These are phyloP conservation scores for Callinectes sapidus DNA, from an alignment of 2,888 invertebrate species.

Conservation along the genomic window DNA sequence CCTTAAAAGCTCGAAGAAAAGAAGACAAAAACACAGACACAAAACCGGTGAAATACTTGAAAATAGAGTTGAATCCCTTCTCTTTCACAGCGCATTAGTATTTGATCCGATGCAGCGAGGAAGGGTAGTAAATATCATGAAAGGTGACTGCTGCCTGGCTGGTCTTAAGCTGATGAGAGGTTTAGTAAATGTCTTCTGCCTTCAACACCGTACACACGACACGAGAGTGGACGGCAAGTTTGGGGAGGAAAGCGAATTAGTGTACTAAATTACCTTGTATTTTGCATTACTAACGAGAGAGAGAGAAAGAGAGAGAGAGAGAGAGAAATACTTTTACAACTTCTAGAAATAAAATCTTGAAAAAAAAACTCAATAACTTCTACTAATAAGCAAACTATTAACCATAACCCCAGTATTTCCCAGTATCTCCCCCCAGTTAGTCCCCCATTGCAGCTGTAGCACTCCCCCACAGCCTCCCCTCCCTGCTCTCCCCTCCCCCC, in stretches of 20 bases:
- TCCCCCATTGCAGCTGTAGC: background rate
- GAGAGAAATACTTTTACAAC: background rate
- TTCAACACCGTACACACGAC: background rate
- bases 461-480: background rate
- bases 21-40: too few relatives aligned
- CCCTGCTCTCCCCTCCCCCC: background rate
- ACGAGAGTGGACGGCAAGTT: background rate
- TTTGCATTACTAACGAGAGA: background rate
- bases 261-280: background rate
- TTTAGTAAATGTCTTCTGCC: background rate
- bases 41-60: too few relatives aligned
- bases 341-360: too few relatives aligned
- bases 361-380: too few relatives aligned
- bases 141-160: too few relatives aligned
- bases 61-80: too few relatives aligned
- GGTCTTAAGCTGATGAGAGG: background rate
- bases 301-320: background rate
- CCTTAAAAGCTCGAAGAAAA: too few relatives aligned
- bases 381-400: background rate
- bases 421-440: background rate
- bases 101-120: background rate
- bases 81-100: background rate
- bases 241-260: too few relatives aligned
- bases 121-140: background rate
- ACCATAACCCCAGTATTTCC: background rate